These are phyloP conservation scores for Xylota segnis DNA, from an alignment of 2,888 invertebrate species.

Conservation along the genomic window DNA sequence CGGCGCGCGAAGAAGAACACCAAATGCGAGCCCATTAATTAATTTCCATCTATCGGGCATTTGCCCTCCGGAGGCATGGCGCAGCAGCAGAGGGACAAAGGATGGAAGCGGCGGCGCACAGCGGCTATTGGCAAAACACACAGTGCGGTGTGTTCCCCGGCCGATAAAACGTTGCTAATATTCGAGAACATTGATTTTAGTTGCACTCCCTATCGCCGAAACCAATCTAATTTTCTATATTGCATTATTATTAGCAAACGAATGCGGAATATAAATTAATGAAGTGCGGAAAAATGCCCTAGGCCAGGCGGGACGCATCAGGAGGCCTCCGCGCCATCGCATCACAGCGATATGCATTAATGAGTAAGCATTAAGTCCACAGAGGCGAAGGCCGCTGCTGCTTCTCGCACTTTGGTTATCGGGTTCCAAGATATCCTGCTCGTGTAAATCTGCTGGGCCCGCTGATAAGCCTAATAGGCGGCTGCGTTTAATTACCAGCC, in stretches of 20 bases:
- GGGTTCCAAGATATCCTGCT: conserved; percentile 56
- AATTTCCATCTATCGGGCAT: conserved; percentile 75
- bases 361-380: conserved; percentile 67
- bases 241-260: conserved; percentile 76
- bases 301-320: conserved; percentile 20
- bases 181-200: conserved; percentile 72
- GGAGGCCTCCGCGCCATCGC: not conserved
- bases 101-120: not conserved
- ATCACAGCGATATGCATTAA: conserved; percentile 63
- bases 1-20: conserved; percentile 65
- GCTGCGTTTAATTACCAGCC: conserved; percentile 68
- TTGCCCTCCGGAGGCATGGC: conserved; percentile 52
- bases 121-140: conserved; percentile 30
- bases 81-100: conserved; percentile 12
- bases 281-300: conserved; percentile 75
- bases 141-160: conserved; percentile 33
- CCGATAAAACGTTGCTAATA: conserved; percentile 68
- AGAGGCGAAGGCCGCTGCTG: conserved; percentile 11
- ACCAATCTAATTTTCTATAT: conserved; percentile 74
- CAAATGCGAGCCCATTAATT: conserved; percentile 75
- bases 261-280: conserved; percentile 77
- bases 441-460: conserved; percentile 56
- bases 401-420: conserved; percentile 39
- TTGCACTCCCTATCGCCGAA: conserved; percentile 62
- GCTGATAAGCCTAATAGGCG: conserved; percentile 65